Evolutionary conservation across 1,140 invertebrate species (phyloP).

Genomic region (Drosophila fuyamai): DNA sequence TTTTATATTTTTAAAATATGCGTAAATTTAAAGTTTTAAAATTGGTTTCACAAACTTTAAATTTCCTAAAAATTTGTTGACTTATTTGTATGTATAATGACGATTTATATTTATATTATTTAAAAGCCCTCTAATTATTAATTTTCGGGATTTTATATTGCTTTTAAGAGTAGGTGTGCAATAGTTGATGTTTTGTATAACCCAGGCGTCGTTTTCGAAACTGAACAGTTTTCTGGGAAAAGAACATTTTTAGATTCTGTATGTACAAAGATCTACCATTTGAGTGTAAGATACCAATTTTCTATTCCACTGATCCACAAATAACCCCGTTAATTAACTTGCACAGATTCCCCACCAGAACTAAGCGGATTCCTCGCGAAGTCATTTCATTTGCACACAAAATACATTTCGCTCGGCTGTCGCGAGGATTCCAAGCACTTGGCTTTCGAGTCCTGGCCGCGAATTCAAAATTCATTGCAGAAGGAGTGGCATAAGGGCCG

Average conservation of each 20-base stretch:
- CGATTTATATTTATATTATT: no score
- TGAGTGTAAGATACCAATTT: neutral
- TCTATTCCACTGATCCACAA: neutral
- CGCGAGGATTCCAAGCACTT: conserved; percentile 39
- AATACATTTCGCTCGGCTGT: conserved; percentile 51
- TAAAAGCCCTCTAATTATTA: no score
- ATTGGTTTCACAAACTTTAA: neutral
- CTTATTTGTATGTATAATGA: no score
- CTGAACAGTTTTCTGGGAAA: no score
- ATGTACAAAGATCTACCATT: no score
- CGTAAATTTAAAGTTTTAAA: neutral
- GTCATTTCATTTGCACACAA: conserved; percentile 69
- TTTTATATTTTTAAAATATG: neutral
- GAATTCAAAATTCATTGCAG: conserved; percentile 73
- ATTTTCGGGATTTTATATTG: no score
- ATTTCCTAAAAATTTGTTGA: no score
- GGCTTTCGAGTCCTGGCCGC: conserved; percentile 43
- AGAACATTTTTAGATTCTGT: no score
- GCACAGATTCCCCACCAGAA: neutral
- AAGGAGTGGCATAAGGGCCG: neutral
- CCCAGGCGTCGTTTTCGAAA: no score
- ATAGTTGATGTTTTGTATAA: no score
- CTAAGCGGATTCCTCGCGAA: conserved; percentile 8
- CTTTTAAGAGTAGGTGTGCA: no score
- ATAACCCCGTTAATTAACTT: conserved; percentile 47